Evolutionary conservation across 2,888 invertebrate genomes (phyloP).

Genomic region (Scaeva pyrastri): DNA sequence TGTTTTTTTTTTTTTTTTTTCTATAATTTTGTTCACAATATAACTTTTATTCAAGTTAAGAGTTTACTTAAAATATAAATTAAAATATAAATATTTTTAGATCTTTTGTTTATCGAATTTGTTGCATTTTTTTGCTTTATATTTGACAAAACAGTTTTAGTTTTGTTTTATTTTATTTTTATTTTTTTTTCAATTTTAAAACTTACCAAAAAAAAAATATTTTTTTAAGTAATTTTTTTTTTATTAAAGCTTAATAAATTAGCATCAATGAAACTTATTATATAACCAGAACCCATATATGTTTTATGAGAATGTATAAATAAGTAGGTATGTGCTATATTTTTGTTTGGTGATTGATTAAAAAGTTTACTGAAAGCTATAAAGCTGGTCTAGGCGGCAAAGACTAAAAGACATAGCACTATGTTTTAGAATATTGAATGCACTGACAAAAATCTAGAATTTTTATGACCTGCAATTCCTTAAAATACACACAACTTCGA

Average conservation of each 20-base stretch:
- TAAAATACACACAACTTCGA: background rate
- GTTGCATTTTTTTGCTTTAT: slow-evolving; percentile 66
- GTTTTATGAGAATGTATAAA: slow-evolving; percentile 7
- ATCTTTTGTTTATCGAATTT: slow-evolving; percentile 53
- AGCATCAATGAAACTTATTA: slow-evolving; percentile 30
- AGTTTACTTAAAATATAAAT: slow-evolving; percentile 47
- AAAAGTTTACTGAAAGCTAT: background rate
- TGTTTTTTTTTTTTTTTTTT: background rate
- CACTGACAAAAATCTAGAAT: background rate
- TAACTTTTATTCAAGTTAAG: slow-evolving; percentile 30
- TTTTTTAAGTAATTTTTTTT: slow-evolving; percentile 20
- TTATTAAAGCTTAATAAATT: slow-evolving; percentile 28
- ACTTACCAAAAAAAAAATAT: slow-evolving; percentile 55
- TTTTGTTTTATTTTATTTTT: too few species aligned
- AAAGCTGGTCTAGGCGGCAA: background rate
- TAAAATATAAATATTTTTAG: slow-evolving; percentile 3
- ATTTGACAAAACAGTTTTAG: slow-evolving; percentile 21
- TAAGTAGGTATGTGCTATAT: slow-evolving; percentile 5
- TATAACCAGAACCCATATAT: slow-evolving; percentile 45
- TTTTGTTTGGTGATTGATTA: background rate
- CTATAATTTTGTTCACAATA: slow-evolving; percentile 25
- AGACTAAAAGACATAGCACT: background rate
- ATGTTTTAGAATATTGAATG: background rate
- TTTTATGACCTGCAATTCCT: background rate
- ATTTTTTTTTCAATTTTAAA: background rate